Base-by-base conservation (phyloP, 2,797 vertebrate species). In the Squalus acanthias region DNA sequence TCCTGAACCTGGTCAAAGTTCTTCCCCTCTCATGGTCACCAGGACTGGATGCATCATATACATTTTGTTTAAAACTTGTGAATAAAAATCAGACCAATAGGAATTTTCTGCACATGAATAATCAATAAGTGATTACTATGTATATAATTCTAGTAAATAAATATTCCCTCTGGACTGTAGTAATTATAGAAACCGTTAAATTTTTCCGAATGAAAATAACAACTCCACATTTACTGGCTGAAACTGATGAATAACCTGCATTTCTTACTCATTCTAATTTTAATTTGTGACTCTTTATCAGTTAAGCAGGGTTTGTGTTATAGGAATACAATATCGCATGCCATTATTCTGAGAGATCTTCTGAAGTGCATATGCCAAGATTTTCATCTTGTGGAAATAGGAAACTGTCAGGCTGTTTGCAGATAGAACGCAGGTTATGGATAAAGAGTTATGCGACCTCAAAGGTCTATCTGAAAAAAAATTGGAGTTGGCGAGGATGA, bases 391-490 rank as follows among this genome's bases (percentile, higher is more conserved):
- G 4, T 57, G 94, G 46, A 95, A 76, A 57, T 53, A 76, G 17
- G 53, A 53, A 95, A 29, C 70, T 20, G 29, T 95, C 50, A 76
- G 22, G 29, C 24, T 74, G 33, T 33, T 76, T 72, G 12, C 65
- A 29, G 89, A 69, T 70, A 57, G 50, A 93, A 33, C 13, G 26
- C 24, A 53, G 69, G 39, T 93, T 33, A 72, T 53, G 69, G 94
- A 95, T 95, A 95, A 95, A 95, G 50, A 74, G 69, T 76, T 95
- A 76, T 57, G 26, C 53, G 53, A n/a, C 94, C 94, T 76, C 69
- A 33, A 46, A 26, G 70, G 50, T 7, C 50, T 33, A 9, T n/a
- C 50, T 57, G 46, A 95, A 13, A 94, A 94, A 29, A 60, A 91
- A 67, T 39, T 93, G 91, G 65, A 46, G n/a, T 33, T 76, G 70